Base-by-base conservation (phyloP, 2,888 invertebrate species). In the Lycophotia porphyrea region DNA sequence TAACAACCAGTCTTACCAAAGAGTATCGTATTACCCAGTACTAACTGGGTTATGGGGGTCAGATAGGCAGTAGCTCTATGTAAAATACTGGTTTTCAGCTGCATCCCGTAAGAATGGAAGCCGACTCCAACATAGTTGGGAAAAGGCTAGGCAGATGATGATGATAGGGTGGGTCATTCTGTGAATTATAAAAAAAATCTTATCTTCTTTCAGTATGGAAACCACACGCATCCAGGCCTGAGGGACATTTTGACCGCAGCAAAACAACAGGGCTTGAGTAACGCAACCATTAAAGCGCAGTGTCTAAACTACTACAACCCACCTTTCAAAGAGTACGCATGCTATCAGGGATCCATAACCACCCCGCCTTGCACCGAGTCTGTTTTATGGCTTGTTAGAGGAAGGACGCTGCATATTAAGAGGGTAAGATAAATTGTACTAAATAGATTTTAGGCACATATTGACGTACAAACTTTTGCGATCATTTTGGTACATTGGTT, bases 261-360 rank as follows among this genome's bases (percentile, higher is more conserved):
- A 0, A 52, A 76, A 5, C 44, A 7, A 0, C 55, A 52, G 1
- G 68, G 73, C 18, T 27, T 58, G n/a, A 60, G 78, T 18, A 86
- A 84, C 58, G 58, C 3, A 8, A 72, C 86, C 0, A 13, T 92
- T 3, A 34, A 66, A 0, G 60, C 73, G 0, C 78, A 78, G 5
- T 88, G 94, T 0, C 78, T 95, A 11, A 82, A 79, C 1, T 86
- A 80, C 72, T 95, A 93, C 77, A 90, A 82, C 65, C 94, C 95
- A 0, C 92, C 93, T 0, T 92, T 95, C 78, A 89, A 89, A 65
- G 89, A 93, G 68, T 95, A 95, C 68, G 95, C 89, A 0, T 90
- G 90, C 61, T 96, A 96, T 78, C 93, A 95, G 18, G 95, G 95
- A 0, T 96, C 95, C 0, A 69, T 95, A 72, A 91, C 94, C 0